phyloP scores from a whole-genome alignment of 30 jellyfish, hydroid and myxozoan species.

The Aurelia aurita complex sp. Pacific region DNA sequence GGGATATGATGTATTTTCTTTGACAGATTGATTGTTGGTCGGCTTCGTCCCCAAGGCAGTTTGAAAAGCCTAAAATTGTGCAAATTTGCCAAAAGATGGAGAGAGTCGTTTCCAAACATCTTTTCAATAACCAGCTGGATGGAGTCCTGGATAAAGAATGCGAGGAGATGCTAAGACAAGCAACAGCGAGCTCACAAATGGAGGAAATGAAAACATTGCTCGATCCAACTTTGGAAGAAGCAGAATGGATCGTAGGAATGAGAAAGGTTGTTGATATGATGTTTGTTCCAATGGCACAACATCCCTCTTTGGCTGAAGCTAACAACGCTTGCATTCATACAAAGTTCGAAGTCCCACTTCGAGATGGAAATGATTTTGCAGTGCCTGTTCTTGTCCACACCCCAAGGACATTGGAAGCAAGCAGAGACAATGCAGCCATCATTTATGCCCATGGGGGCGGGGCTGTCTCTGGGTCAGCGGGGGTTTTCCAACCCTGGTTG shows the following conservation, averaged over 20 bases:
- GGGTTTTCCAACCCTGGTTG: constrained; percentile 18
- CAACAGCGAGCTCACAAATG: no score
- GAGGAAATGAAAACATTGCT: not conserved
- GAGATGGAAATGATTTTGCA: constrained; percentile 20
- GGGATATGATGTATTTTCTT: no score
- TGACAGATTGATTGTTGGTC: no score
- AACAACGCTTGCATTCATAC: constrained; percentile 9
- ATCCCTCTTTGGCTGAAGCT: constrained; percentile 16
- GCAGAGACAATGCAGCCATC: constrained; percentile 23
- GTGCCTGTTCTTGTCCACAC: constrained; percentile 17
- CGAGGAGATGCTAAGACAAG: not conserved
- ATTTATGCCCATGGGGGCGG: constrained; percentile 23
- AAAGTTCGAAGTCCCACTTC: constrained; percentile 10
- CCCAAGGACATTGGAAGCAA: constrained; percentile 7
- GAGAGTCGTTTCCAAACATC: constrained; percentile 25
- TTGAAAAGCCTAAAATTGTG: no score
- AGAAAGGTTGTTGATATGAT: no score
- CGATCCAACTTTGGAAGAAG: not conserved
- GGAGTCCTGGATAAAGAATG: not conserved
- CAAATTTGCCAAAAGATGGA: not conserved
- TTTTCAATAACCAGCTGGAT: constrained; percentile 15
- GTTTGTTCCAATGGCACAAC: no score
- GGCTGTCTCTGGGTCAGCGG: constrained; percentile 34
- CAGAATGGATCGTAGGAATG: no score
- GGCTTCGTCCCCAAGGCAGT: no score